Percentiles rank a stretch among this genome's conserved stretches.
Evolutionary conservation across 1,140 invertebrate genomes (phyloP).

Genomic region (Megathymus violae): DNA sequence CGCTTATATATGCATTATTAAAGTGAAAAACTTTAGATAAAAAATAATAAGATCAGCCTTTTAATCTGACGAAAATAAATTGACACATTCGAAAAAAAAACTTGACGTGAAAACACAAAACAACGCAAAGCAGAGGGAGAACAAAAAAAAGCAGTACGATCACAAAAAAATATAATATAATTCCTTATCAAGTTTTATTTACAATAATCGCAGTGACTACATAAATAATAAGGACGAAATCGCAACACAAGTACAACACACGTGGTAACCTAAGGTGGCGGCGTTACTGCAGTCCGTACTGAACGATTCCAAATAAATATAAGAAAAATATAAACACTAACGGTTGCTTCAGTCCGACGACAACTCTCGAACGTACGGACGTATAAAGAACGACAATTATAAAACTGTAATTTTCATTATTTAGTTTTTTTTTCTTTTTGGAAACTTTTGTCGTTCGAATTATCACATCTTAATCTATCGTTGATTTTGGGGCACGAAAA

Average conservation of each 20-base stretch:
- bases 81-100: constrained; percentile 3
- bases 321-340: constrained; percentile 33
- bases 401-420: not conserved
- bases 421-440: no score
- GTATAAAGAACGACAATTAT: not conserved
- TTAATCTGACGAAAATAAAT: constrained; percentile 15
- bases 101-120: no score
- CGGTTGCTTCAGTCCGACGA: not conserved
- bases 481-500: no score
- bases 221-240: constrained; percentile 46
- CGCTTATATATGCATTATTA: constrained; percentile 16
- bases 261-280: constrained; percentile 59
- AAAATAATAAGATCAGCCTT: constrained; percentile 20
- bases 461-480: not conserved
- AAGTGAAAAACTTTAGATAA: constrained; percentile 16
- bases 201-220: constrained; percentile 60
- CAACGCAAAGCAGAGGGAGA: constrained; percentile 29
- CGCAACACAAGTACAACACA: constrained; percentile 47
- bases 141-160: constrained; percentile 52
- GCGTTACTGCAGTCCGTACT: constrained; percentile 36
- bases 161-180: constrained; percentile 70
- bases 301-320: constrained; percentile 40
- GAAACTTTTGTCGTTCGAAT: not conserved
- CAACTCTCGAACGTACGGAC: not conserved
- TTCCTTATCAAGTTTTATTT: constrained; percentile 61